These are phyloP conservation scores for Heliconius hermathena DNA, from an alignment of 1,140 invertebrate genomes.

Conservation along the genomic window DNA sequence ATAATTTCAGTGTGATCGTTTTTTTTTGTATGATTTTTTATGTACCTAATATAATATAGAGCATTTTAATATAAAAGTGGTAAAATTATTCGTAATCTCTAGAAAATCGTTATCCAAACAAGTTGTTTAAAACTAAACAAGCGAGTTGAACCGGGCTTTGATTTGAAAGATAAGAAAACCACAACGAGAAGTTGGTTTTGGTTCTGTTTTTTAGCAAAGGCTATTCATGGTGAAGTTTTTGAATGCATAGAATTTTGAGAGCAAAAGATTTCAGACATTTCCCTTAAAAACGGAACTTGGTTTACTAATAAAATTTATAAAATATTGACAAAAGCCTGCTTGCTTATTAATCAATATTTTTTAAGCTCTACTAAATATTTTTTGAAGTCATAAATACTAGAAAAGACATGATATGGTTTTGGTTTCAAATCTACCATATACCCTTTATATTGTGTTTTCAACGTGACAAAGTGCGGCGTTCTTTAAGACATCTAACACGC, in stretches of 20 bases:
- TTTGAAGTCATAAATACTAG: not conserved
- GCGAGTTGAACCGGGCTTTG: conserved; percentile 12
- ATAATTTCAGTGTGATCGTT: no score
- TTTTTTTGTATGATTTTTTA: no score
- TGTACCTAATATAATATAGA: no score
- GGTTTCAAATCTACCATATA: not conserved
- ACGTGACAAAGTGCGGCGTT: not conserved
- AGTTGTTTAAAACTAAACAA: conserved; percentile 11
- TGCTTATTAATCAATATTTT: not conserved
- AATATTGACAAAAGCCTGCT: not conserved
- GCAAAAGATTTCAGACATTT: conserved; percentile 13
- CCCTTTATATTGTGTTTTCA: not conserved
- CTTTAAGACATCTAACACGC: not conserved
- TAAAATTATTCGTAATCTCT: not conserved
- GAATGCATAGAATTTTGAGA: conserved; percentile 16
- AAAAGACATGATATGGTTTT: not conserved
- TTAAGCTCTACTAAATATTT: not conserved
- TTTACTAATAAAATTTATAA: not conserved
- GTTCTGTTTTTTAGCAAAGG: conserved; percentile 18
- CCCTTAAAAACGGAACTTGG: conserved; percentile 9
- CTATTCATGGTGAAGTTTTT: conserved; percentile 2
- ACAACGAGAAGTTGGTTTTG: conserved; percentile 15
- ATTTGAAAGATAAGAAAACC: conserved; percentile 24
- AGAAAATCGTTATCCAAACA: conserved; percentile 6
- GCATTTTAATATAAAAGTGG: no score